These are phyloP conservation scores for Oncorhynchus masou DNA, from an alignment of 2,113 vertebrate species.

Conservation along the genomic window DNA sequence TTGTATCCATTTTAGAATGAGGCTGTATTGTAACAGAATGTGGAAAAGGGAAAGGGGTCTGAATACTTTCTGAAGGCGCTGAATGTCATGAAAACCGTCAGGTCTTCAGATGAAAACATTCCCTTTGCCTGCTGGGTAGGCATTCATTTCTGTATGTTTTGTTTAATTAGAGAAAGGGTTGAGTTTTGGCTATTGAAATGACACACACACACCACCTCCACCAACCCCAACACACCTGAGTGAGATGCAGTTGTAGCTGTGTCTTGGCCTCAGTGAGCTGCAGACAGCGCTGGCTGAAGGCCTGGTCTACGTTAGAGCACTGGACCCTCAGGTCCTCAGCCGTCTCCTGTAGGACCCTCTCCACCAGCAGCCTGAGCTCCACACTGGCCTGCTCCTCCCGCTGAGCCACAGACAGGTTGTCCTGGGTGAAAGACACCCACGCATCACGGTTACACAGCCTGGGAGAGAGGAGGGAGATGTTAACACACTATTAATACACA, in stretches of 20 bases:
- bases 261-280: constrained; percentile 75
- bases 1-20: too few relatives aligned
- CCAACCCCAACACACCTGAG: constrained; percentile 58
- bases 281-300: constrained; percentile 72
- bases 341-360: constrained; percentile 78
- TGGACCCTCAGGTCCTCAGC: constrained; percentile 81
- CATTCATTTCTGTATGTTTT: too few relatives aligned
- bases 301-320: constrained; percentile 67
- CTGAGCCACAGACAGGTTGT: constrained; percentile 76
- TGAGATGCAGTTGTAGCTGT: constrained; percentile 75
- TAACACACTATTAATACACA: background rate
- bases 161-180: too few relatives aligned
- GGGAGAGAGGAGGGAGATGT: constrained; percentile 1
- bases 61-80: too few relatives aligned
- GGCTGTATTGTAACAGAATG: too few relatives aligned
- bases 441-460: constrained; percentile 77
- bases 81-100: too few relatives aligned
- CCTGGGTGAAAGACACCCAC: constrained; percentile 81
- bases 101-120: too few relatives aligned
- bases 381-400: constrained; percentile 74
- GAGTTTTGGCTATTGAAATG: background rate
- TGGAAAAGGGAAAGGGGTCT: too few relatives aligned
- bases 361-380: constrained; percentile 76
- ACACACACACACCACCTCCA: constrained; percentile 8
- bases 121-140: too few relatives aligned